These are phyloP conservation scores for Trachurus trachurus DNA, from an alignment of 2,797 vertebrate genomes.

Conservation along the genomic window DNA sequence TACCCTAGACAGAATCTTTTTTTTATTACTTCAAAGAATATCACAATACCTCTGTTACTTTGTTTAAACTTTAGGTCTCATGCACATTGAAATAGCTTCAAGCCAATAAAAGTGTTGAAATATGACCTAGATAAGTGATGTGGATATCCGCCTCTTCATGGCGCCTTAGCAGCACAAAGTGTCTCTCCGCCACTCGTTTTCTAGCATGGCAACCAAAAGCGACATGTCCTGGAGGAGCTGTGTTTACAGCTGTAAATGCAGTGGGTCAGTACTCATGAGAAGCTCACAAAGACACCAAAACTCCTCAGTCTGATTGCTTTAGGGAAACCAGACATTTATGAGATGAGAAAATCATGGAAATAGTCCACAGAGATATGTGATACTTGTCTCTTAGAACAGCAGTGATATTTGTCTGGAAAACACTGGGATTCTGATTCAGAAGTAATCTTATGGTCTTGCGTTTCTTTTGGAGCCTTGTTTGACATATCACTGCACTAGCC, in stretches of 20 bases:
- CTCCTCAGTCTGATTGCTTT: constrained; percentile 16
- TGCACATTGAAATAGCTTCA: constrained; percentile 27
- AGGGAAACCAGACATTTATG: constrained; percentile 32
- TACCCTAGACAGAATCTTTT: constrained; percentile 23
- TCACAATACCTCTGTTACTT: constrained; percentile 16
- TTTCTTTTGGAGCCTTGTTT: constrained; percentile 33
- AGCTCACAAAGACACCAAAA: constrained; percentile 27
- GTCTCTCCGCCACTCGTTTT: constrained; percentile 29
- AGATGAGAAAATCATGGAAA: constrained; percentile 30
- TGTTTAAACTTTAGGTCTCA: constrained; percentile 10
- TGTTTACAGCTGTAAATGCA: constrained; percentile 44
- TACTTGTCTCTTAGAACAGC: constrained; percentile 25
- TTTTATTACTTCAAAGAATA: neutral
- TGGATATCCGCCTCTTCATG: constrained; percentile 28
- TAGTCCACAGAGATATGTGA: neutral
- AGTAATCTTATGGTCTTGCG: constrained; percentile 49
- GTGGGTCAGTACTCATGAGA: constrained; percentile 15
- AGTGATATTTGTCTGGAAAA: constrained; percentile 38
- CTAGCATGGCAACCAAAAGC: constrained; percentile 30
- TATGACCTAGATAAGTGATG: constrained; percentile 23
- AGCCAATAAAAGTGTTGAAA: constrained; percentile 8
- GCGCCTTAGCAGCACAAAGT: constrained; percentile 41
- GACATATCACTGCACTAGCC: constrained; percentile 26
- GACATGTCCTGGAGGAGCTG: neutral
- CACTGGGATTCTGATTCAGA: constrained; percentile 23